Evolutionary conservation across 2,888 invertebrate species (phyloP).

Genomic region (Archips xylosteana): DNA sequence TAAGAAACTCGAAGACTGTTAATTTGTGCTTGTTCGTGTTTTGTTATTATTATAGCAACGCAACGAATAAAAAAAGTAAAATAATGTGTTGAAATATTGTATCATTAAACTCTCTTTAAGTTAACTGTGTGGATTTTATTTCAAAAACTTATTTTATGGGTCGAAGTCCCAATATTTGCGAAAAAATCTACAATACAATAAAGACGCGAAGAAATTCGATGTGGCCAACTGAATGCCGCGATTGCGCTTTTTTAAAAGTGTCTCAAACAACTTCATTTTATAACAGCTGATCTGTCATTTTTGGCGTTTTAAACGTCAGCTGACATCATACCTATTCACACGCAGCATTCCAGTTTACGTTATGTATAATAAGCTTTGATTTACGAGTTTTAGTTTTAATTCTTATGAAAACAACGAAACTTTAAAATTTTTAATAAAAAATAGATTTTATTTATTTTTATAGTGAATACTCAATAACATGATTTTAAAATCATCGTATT

Average conservation of each 20-base stretch:
- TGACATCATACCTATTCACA: neutral
- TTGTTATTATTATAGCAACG: no score
- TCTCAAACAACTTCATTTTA: neutral
- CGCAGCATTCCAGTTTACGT: conserved; percentile 1
- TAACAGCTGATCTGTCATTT: neutral
- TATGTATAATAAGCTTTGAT: neutral
- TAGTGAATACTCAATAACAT: neutral
- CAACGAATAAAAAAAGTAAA: neutral
- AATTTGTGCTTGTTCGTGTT: no score
- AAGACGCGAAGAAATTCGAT: no score
- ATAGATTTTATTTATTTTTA: neutral
- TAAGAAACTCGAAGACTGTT: no score
- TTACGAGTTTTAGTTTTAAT: neutral
- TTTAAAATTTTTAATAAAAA: no score
- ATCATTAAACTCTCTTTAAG: neutral
- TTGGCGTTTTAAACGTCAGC: conserved; percentile 2
- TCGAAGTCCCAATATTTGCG: no score
- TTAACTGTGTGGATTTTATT: neutral
- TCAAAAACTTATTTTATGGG: neutral
- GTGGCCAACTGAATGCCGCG: no score
- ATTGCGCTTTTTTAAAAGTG: neutral
- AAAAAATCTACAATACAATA: neutral
- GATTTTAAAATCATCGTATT: neutral
- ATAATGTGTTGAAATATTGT: neutral
- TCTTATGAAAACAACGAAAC: neutral